A percentile compares a stretch with the other conserved stretches of the same genome.
Evolutionary conservation across 2,888 invertebrate species (phyloP).

Genomic region (Pristionchus fissidentatus): DNA sequence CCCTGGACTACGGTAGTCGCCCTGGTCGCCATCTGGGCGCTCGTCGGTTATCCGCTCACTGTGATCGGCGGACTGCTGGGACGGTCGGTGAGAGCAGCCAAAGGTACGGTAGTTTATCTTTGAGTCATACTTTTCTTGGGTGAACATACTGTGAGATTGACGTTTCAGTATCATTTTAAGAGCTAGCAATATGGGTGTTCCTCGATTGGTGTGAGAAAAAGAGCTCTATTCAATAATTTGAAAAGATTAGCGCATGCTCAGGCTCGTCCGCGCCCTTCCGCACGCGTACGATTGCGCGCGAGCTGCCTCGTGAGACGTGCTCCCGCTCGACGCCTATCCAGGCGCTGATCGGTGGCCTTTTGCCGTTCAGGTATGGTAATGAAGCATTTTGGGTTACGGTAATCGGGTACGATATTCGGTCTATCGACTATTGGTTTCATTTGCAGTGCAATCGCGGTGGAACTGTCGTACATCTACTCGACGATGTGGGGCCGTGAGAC

Average conservation of each 20-base stretch:
- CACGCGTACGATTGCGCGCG: constrained; percentile 78
- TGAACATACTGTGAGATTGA: not conserved
- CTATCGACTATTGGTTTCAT: not conserved
- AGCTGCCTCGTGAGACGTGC: constrained; percentile 78
- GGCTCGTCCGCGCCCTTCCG: constrained; percentile 76
- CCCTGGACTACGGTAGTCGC: constrained; percentile 78
- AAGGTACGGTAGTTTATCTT: not conserved
- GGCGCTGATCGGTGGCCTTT: constrained; percentile 79
- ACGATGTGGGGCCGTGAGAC: constrained; percentile 79
- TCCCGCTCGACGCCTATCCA: constrained; percentile 77
- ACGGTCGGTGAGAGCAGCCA: constrained; percentile 23
- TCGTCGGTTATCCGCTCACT: constrained; percentile 79
- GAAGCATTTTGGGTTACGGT: not conserved
- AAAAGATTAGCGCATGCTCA: not conserved
- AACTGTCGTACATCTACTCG: constrained; percentile 79
- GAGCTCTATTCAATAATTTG: not conserved
- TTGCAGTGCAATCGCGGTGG: constrained; percentile 79
- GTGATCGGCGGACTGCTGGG: constrained; percentile 79
- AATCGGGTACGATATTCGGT: not conserved
- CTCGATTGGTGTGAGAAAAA: not conserved
- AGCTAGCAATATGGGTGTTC: not conserved
- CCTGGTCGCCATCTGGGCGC: constrained; percentile 78
- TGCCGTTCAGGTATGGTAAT: constrained; percentile 78
- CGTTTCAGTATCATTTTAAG: not conserved
- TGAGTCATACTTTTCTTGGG: not conserved